Base-by-base conservation (phyloP, 2,113 vertebrate genomes). In the Athene noctua region DNA sequence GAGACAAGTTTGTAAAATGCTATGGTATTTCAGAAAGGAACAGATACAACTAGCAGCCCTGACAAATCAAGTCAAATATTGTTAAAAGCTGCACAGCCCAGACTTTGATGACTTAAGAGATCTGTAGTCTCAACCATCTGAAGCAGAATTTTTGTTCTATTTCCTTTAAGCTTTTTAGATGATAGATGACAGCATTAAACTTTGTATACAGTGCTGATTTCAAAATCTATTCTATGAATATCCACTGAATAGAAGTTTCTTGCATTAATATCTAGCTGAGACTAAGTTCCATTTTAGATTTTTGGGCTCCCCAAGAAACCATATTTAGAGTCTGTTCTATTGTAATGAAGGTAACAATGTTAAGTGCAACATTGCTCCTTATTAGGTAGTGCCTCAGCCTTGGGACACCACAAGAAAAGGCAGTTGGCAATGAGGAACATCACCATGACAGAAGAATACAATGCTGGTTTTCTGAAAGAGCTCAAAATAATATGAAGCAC, bases 401-500 rank as follows among this genome's bases (percentile, higher is more conserved):
- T 2, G 1, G 34, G 42, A 88, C 55, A 91, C 29, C 23, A 34
- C 25, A 61, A 36, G 34, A 79, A 77, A 83, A 94, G 58, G 23
- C 4, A 16, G 40, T 44, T 54, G 83, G 77, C 68, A 92, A 80
- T 1, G 4, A 93, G 55, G 55, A 96, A 88, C 19, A 85, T 21
- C 22, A 63, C 47, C 1, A 0, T 26, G 79, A 88, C 44, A 71
- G 34, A 92, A 96, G 49, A 91, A 34, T 10, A 74, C 27, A 86
- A 23, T 9, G 25, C 46, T 84, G 57, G 68, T 73, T 96, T 95
- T 92, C 77, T 88, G 80, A 94, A 93, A 95, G 86, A 95, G 90
- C 86, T 96, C 92, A 96, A 90, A 96, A 78, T 72, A 86, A 93
- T n/a, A 40, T 80, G 54, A 88, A 81, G 61, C n/a, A 80, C n/a